Evolutionary conservation across 2,797 vertebrate species (phyloP).

Genomic region (Triplophysa bombifrons): DNA sequence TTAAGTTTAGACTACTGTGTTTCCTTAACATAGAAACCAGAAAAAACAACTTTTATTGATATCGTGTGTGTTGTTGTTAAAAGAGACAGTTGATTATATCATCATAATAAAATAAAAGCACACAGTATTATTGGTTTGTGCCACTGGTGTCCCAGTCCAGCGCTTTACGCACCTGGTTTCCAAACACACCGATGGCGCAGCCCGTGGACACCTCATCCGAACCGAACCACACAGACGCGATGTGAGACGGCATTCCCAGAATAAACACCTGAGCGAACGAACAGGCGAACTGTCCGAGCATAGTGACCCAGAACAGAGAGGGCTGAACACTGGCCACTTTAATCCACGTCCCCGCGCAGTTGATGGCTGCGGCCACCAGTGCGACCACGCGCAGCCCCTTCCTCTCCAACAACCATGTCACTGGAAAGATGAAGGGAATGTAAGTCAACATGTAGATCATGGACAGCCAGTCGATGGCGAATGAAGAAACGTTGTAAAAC

Average conservation of each 20-base stretch:
- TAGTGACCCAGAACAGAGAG: constrained; percentile 81
- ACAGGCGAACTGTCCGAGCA: constrained; percentile 83
- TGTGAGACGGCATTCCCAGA: constrained; percentile 88
- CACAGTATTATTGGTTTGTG: not conserved
- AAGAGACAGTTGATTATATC: too few species aligned
- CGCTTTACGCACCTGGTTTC: constrained; percentile 87
- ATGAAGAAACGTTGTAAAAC: constrained; percentile 83
- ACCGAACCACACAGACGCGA: constrained; percentile 96
- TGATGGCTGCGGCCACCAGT: constrained; percentile 84
- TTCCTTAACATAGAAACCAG: not conserved
- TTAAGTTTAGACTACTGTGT: not conserved
- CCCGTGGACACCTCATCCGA: constrained; percentile 93
- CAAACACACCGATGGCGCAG: constrained; percentile 91
- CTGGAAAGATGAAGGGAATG: constrained; percentile 91
- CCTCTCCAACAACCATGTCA: constrained; percentile 89
- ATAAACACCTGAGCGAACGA: constrained; percentile 92
- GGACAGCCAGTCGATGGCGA: constrained; percentile 89
- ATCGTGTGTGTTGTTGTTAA: too few species aligned
- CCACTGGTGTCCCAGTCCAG: not conserved
- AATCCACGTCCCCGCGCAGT: constrained; percentile 89
- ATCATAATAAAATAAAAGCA: too few species aligned
- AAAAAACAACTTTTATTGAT: too few species aligned
- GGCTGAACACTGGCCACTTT: constrained; percentile 86
- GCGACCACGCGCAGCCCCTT: constrained; percentile 86
- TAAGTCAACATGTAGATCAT: constrained; percentile 94